Evolutionary conservation across 92 coral and sea anemone species (phyloP), one percentile per base, ranked within the genome.

Genomic region (Muricea muricata): DNA sequence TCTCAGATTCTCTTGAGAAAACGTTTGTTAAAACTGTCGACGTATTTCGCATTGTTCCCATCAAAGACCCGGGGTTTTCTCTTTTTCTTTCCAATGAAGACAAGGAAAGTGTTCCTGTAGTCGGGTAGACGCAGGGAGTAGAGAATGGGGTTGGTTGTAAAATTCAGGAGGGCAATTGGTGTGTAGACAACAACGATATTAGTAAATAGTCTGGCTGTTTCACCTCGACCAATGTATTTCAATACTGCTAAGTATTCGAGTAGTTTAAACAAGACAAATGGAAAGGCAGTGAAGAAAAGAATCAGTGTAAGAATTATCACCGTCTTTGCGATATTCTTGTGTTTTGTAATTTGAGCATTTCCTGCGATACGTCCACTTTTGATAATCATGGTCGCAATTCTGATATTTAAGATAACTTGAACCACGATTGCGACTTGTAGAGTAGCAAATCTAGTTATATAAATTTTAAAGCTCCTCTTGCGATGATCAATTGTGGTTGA

Each of bases 121-220:
- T 76, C 67, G 15, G 66, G 81, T 0, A 76, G 45, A 34, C 81
- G 81, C 41, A 57, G 58, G 20, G 81, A 32, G 15, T 76, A 50
- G 0, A 76, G 47, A 52, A 76, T 8, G 25, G 81, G 81, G 46
- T 76, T 76, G 23, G 39, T 50, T 3, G 6, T 13, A 28, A 28
- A 76, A 23, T 76, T 76, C 13, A 76, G 33, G 10, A 58, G 3
- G 30, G 81, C 81, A 1, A 76, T 35, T 12, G 67, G 67, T 4
- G 20, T 14, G 54, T 76, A 76, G 67, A 20, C 29, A 21, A 30
- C 13, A 8, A 48, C 14, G 8, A 76, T 0, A 1, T 1, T 11
- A 48, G 26, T 0, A 2, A 42, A 31, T 11, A 6, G 6, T 21
- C 1, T 12, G 6, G 5, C 18, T 1, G 37, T 6, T 20, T 17